Base-by-base conservation (phyloP, 2,888 invertebrate genomes). In the Mesorhabditis sp. region DNA sequence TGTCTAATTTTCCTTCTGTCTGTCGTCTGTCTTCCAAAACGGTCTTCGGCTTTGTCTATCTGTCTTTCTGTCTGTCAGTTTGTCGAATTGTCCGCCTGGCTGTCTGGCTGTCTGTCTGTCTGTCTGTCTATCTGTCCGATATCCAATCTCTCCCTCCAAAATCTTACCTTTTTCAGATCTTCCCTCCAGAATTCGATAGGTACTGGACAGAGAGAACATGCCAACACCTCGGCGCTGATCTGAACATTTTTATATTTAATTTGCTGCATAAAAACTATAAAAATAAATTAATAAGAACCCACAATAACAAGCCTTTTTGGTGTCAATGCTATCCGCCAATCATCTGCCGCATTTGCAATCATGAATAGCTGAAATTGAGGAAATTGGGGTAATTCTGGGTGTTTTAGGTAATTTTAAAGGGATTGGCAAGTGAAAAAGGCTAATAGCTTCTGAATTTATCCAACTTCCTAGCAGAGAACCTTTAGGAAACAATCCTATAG, bases 261-360 rank as follows among this genome's bases (percentile, higher is more conserved):
- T 7, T 63, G 44, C 5, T 43, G 67, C 67, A n/a, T 43, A 62
- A 15, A 63, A 67, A 28, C 6, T 50, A 13, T 13, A 50, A 2
- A 50, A 50, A 50, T 13, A 50, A 50, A 50, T n/a, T 50, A 10
- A n/a, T n/a, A 50, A 50, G 13, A 50, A 50, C 28, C 42, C 5
- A 75, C 42, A 78, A 87, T 87, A 45, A 83, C 90, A 88, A 94
- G 92, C 88, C 96, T 90, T 88, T 94, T 93, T 44, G 67, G 67
- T 10, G 76, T 74, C 42, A 78, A 43, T 4, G 97, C 97, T 89
- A 99, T 98, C 87, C 97, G 91, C 98, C 98, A 99, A 90, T 98
- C 98, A 88, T 99, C 98, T 80, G 97, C 95, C 89, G 96, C 96
- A 90, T 98, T 99, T 91, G 98, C 97, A 89, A 97, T 95, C 93